Percentiles rank a stretch among this genome's conserved stretches.
Evolutionary conservation across 2,113 vertebrate species (phyloP).

Genomic region (Ibidorhyncha struthersii): DNA sequence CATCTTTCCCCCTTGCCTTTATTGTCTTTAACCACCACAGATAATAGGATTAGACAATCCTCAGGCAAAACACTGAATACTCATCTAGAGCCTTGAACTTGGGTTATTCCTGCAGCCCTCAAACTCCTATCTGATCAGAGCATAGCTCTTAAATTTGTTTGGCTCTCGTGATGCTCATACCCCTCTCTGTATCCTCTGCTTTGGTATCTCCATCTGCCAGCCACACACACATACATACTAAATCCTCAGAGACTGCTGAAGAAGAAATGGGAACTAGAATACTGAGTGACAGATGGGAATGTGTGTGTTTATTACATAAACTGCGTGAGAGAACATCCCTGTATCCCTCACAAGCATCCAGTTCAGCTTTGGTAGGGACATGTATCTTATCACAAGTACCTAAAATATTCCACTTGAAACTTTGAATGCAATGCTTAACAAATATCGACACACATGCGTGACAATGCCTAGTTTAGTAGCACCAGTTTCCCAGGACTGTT

Average conservation of each 20-base stretch:
- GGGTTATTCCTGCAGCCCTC: not conserved
- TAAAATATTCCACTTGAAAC: not conserved
- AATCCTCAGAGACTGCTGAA: not conserved
- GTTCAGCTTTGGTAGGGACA: not conserved
- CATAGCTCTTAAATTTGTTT: not conserved
- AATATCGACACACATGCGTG: not conserved
- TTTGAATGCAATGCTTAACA: not conserved
- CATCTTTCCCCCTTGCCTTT: not conserved
- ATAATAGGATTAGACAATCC: not conserved
- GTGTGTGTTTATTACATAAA: not conserved
- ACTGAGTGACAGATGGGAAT: not conserved
- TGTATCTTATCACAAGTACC: not conserved
- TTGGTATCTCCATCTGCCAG: not conserved
- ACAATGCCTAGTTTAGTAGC: not conserved
- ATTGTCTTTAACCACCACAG: not conserved
- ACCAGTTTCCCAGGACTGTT: not conserved
- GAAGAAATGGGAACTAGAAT: not conserved
- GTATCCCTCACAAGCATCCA: not conserved
- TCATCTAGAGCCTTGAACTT: not conserved
- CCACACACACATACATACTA: not conserved
- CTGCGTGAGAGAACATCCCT: not conserved
- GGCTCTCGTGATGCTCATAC: not conserved
- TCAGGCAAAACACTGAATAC: not conserved
- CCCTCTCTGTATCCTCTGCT: not conserved
- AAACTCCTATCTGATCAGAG: not conserved